Conservation (phyloP, 2,888 invertebrate genomes). For the Polydrusus cervinus region DNA sequence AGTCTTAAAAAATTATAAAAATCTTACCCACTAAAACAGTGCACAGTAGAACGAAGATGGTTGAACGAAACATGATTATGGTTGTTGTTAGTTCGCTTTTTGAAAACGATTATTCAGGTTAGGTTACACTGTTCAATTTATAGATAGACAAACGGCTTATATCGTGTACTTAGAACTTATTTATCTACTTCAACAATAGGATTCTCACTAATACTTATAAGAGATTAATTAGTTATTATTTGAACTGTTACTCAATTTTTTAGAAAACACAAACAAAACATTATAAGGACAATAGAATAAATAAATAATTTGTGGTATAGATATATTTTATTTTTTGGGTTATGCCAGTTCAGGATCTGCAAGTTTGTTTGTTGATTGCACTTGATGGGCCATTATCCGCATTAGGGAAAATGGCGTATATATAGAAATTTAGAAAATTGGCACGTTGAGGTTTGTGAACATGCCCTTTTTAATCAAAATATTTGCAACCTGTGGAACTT, state of each 20-base stretch:
- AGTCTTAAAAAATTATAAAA: neutral
- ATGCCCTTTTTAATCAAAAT: too few species aligned
- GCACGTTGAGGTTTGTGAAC: too few species aligned
- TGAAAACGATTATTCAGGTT: neutral
- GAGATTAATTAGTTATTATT: conserved; percentile 6
- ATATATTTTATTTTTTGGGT: too few species aligned
- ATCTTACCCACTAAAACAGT: conserved; percentile 1
- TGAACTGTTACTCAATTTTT: neutral
- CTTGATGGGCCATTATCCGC: too few species aligned
- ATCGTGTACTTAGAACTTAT: neutral
- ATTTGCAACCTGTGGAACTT: too few species aligned
- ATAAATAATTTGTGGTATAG: too few species aligned
- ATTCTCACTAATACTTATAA: conserved; percentile 1
- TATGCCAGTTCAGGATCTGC: too few species aligned
- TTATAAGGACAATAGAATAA: too few species aligned
- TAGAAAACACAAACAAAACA: neutral
- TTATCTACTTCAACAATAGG: neutral
- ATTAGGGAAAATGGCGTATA: too few species aligned
- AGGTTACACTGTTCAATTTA: neutral
- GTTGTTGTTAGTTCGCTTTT: neutral
- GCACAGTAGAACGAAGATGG: neutral
- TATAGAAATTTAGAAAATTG: too few species aligned
- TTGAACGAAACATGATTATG: neutral
- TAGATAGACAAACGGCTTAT: neutral
- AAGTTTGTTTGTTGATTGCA: too few species aligned